Evolutionary conservation across 2,888 invertebrate genomes (phyloP).

Genomic region (Limnephilus auricula): DNA sequence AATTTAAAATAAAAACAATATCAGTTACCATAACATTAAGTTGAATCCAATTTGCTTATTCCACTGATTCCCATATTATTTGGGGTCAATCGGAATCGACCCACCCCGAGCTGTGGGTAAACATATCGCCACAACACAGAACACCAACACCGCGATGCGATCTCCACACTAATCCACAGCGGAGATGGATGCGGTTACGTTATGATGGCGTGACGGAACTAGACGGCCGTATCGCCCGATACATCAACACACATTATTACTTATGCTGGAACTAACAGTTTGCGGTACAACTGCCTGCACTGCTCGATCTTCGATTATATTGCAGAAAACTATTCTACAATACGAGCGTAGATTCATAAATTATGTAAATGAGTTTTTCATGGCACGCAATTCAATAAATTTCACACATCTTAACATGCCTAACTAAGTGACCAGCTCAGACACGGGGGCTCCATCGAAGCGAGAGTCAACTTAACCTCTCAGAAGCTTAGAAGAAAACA

Average conservation of each 20-base stretch:
- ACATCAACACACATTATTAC: background rate
- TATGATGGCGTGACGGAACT: conserved; percentile 36
- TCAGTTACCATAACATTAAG: too few relatives aligned
- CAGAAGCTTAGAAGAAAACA: too few relatives aligned
- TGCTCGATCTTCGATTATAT: background rate
- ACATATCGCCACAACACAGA: background rate
- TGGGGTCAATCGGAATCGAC: background rate
- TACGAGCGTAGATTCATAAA: background rate
- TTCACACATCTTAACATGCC: background rate
- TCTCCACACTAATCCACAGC: background rate
- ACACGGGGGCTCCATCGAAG: too few relatives aligned
- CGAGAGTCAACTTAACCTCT: too few relatives aligned
- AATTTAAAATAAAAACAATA: too few relatives aligned
- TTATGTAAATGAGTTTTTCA: background rate
- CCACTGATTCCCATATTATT: background rate
- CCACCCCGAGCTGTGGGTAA: background rate
- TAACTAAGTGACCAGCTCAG: too few relatives aligned
- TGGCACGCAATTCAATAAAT: background rate
- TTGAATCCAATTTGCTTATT: background rate
- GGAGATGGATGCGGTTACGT: background rate
- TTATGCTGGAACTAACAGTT: background rate
- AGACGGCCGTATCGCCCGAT: background rate
- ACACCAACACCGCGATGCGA: conserved; percentile 22
- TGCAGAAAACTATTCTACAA: background rate
- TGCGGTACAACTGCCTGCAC: background rate